Base-by-base conservation (phyloP, 2,113 vertebrate genomes). In the Centrocercus urophasianus region DNA sequence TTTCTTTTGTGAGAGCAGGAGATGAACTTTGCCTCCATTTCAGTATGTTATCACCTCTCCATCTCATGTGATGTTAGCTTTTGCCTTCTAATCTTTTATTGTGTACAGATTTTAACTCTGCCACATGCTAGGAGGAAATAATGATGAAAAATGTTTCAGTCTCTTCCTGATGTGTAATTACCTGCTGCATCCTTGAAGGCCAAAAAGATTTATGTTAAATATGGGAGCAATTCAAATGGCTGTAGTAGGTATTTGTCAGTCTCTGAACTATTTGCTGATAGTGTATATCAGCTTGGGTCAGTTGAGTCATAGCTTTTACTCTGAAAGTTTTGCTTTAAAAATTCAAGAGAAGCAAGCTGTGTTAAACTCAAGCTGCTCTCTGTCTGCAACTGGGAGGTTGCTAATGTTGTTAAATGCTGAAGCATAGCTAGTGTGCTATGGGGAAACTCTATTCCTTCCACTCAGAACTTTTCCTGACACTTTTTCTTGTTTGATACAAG, bases 1-100 rank as follows among this genome's bases (percentile, higher is more conserved):
- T 89, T n/a, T 6, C 8, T 90, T 83, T 48, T 66, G 20, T 80
- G 30, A 90, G 36, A 81, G 50, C 45, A 73, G 71, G 36, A 57
- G 60, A 64, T 52, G 30, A 71, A 83, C 34, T 81, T 84, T 50
- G 24, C 50, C 84, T 90, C 25, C 7, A 0, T 71, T 90, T 86
- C n/a, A 88, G 48, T 83, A n/a, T n/a, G 72, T 85, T 42, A 18
- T 74, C 60, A 45, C 32, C 19, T 0, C 61, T 86, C 21, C 20
- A 25, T 27, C 47, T 81, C 70, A 65, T 0, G 0, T 86, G 40
- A 6, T 47, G 65, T 66, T 64, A 66, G 42, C 47, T 56, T 88
- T 90, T 74, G 64, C 76, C 47, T 59, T 59, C 67, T 89, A 69
- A 94, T 82, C 57, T 66, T 72, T 61, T 83, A 13, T 73, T 95